These are phyloP conservation scores for Amblyteles armatorius DNA, from an alignment of 2,888 invertebrate species.

Conservation along the genomic window DNA sequence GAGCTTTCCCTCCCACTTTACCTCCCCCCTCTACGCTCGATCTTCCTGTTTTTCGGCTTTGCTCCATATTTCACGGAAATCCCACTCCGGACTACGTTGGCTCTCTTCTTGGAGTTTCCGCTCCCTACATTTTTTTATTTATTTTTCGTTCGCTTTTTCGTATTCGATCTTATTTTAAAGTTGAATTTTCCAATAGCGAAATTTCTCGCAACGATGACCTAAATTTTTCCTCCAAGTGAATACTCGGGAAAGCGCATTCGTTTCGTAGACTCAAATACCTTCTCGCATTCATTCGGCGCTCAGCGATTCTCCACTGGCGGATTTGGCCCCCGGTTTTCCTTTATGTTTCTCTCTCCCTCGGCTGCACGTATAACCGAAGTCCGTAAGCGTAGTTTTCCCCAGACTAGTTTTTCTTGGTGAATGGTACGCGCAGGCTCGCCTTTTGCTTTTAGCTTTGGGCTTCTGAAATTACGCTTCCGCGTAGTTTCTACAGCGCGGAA, in stretches of 20 bases:
- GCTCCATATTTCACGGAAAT: slow-evolving; percentile 72
- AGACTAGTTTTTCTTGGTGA: slow-evolving; percentile 55
- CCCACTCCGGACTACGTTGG: slow-evolving; percentile 8
- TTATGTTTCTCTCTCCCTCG: not conserved
- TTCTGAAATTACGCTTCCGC: slow-evolving; percentile 45
- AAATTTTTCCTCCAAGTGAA: slow-evolving; percentile 41
- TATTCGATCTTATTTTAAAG: slow-evolving; percentile 6
- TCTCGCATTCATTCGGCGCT: slow-evolving; percentile 37
- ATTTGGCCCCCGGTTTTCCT: slow-evolving; percentile 18
- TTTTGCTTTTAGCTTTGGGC: slow-evolving; percentile 33
- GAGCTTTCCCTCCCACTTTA: slow-evolving; percentile 10
- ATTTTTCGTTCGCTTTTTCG: not conserved
- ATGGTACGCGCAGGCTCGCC: slow-evolving; percentile 62
- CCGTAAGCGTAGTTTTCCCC: slow-evolving; percentile 37
- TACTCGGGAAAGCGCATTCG: slow-evolving; percentile 27
- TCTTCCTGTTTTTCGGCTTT: slow-evolving; percentile 69
- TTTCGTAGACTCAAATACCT: slow-evolving; percentile 42
- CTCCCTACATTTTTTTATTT: not conserved
- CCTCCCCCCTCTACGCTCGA: slow-evolving; percentile 30
- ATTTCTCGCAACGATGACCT: slow-evolving; percentile 22
- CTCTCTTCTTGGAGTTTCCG: slow-evolving; percentile 44
- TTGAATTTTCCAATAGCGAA: slow-evolving; percentile 1
- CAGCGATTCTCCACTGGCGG: slow-evolving; percentile 48
- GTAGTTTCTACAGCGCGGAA: slow-evolving; percentile 46
- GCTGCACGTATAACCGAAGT: slow-evolving; percentile 6